Percentiles rank a stretch among this genome's conserved stretches.
Evolutionary conservation across 2,797 vertebrate species (phyloP).

Genomic region (Ctenosaura bakeri): DNA sequence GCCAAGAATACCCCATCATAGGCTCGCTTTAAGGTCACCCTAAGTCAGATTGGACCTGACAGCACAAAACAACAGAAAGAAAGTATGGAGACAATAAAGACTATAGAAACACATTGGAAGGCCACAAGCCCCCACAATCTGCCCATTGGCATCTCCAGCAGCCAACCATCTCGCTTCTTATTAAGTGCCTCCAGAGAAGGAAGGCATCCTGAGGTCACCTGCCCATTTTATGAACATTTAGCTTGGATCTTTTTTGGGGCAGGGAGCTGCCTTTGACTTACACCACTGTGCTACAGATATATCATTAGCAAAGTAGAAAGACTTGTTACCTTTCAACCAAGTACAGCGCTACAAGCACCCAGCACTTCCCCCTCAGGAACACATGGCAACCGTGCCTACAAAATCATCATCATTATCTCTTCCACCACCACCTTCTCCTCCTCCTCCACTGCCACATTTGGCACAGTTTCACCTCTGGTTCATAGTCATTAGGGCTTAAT

Average conservation of each 20-base stretch:
- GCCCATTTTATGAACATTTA: neutral
- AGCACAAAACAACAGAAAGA: neutral
- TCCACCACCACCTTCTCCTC: neutral
- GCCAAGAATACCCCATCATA: too few species aligned
- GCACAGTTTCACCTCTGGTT: neutral
- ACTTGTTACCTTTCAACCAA: too few species aligned
- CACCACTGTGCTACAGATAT: too few species aligned
- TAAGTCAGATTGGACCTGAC: too few species aligned
- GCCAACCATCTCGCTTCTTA: neutral
- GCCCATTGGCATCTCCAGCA: too few species aligned
- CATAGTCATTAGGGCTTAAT: constrained; percentile 6
- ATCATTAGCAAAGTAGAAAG: neutral
- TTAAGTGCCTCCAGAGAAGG: neutral
- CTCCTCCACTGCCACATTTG: neutral
- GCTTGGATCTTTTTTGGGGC: neutral
- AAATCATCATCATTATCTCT: neutral
- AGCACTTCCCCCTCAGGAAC: neutral
- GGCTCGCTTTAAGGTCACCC: too few species aligned
- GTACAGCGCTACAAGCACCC: neutral
- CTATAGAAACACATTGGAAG: neutral
- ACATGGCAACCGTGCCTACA: neutral
- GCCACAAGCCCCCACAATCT: neutral
- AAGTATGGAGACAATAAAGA: neutral
- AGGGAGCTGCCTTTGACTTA: neutral
- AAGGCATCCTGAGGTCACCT: neutral